These are phyloP conservation scores for Sebastes kiyomatsui DNA, from an alignment of 2,797 vertebrate species.

Conservation along the genomic window DNA sequence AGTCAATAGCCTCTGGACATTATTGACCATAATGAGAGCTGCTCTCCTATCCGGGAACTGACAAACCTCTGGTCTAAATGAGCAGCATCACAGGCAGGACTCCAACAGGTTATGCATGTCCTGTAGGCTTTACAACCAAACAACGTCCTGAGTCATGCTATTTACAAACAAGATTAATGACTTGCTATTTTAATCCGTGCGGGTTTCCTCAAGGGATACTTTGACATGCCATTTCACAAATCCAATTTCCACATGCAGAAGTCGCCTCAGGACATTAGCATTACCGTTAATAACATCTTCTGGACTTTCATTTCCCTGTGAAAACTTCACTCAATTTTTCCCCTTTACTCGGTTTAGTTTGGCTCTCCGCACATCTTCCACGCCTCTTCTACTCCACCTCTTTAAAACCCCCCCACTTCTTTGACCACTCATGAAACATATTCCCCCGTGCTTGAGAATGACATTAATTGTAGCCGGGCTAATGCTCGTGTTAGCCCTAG, in stretches of 20 bases:
- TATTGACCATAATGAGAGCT: conserved; percentile 50
- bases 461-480: conserved; percentile 46
- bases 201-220: conserved; percentile 3
- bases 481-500: conserved; percentile 44
- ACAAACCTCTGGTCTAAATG: conserved; percentile 19
- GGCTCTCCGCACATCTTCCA: neutral
- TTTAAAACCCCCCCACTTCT: neutral
- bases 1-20: conserved; percentile 51
- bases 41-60: conserved; percentile 41
- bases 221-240: neutral
- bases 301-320: neutral
- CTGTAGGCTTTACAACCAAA: conserved; percentile 24
- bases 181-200: conserved; percentile 10
- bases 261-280: neutral
- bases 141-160: conserved; percentile 43
- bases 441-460: conserved; percentile 25
- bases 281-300: neutral
- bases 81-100: conserved; percentile 21
- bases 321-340: neutral
- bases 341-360: neutral
- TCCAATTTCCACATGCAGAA: neutral
- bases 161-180: conserved; percentile 51
- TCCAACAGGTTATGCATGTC: conserved; percentile 35
- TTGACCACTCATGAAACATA: conserved; percentile 25
- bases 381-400: neutral